Evolutionary conservation across 2,888 invertebrate genomes (phyloP).

Genomic region (Chrysina gloriosa): DNA sequence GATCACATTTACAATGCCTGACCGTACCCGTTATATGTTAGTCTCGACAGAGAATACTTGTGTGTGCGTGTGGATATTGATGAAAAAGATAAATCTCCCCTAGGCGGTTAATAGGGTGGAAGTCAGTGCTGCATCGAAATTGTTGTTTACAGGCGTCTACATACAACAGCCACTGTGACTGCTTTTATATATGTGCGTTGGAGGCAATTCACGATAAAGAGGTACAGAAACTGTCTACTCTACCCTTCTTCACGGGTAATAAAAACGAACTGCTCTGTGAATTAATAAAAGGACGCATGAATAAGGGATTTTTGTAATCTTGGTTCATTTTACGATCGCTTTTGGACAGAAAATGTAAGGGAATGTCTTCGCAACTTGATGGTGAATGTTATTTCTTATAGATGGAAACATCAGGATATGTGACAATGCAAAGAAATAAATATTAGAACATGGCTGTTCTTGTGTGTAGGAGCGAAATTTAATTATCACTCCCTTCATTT

Average conservation of each 20-base stretch:
- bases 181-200: slow-evolving; percentile 27
- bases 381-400: not conserved
- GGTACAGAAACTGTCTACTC: slow-evolving; percentile 25
- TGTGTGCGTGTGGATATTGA: slow-evolving; percentile 39
- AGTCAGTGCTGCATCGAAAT: slow-evolving; percentile 41
- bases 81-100: slow-evolving; percentile 50
- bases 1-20: not conserved
- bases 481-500: no score
- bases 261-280: slow-evolving; percentile 33
- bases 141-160: slow-evolving; percentile 41
- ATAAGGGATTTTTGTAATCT: slow-evolving; percentile 35
- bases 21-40: not conserved
- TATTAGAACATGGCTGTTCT: no score
- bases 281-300: slow-evolving; percentile 35
- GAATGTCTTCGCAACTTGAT: not conserved
- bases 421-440: not conserved
- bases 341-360: slow-evolving; percentile 10
- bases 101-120: slow-evolving; percentile 48
- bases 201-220: slow-evolving; percentile 34
- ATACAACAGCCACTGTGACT: slow-evolving; percentile 25
- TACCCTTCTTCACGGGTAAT: slow-evolving; percentile 35
- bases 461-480: no score
- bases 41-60: not conserved
- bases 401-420: not conserved
- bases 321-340: slow-evolving; percentile 34